phyloP scores from a whole-genome alignment of 2,888 invertebrate species.

The Hirudinaria manillensis region DNA sequence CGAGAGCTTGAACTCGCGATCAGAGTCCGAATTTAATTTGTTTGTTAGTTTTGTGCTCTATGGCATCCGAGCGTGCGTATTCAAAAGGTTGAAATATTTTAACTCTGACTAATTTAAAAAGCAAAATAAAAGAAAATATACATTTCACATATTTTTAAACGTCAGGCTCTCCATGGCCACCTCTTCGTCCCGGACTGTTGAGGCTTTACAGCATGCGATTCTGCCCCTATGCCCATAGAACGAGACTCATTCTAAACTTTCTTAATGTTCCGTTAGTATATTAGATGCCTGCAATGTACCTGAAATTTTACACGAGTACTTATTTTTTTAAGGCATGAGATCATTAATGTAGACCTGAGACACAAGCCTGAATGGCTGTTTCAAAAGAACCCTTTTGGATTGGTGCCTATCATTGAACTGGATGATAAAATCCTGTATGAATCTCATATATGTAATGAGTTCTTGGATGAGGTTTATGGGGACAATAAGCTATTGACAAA shows the following conservation, averaged over 20 bases:
- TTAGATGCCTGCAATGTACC: not conserved
- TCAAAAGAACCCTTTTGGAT: constrained; percentile 47
- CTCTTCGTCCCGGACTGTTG: constrained; percentile 14
- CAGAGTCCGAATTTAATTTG: no score
- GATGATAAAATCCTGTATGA: constrained; percentile 58
- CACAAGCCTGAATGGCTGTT: constrained; percentile 42
- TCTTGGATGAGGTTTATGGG: constrained; percentile 59
- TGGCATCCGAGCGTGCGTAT: not conserved
- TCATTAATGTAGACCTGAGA: constrained; percentile 57
- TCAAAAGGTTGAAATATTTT: constrained; percentile 6
- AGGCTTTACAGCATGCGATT: constrained; percentile 52
- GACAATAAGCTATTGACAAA: constrained; percentile 11
- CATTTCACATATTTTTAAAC: not conserved
- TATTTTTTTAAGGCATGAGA: constrained; percentile 50
- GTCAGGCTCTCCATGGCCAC: constrained; percentile 19
- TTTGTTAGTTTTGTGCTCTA: no score
- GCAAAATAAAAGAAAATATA: not conserved
- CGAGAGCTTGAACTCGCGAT: no score
- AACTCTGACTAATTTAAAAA: not conserved
- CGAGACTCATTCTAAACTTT: constrained; percentile 45
- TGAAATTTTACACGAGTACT: not conserved
- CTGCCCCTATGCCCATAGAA: constrained; percentile 57
- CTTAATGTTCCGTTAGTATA: not conserved
- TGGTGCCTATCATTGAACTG: constrained; percentile 55
- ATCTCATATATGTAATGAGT: constrained; percentile 59